Evolutionary conservation across 2,797 vertebrate genomes (phyloP).

Genomic region (Clarias fuscus): DNA sequence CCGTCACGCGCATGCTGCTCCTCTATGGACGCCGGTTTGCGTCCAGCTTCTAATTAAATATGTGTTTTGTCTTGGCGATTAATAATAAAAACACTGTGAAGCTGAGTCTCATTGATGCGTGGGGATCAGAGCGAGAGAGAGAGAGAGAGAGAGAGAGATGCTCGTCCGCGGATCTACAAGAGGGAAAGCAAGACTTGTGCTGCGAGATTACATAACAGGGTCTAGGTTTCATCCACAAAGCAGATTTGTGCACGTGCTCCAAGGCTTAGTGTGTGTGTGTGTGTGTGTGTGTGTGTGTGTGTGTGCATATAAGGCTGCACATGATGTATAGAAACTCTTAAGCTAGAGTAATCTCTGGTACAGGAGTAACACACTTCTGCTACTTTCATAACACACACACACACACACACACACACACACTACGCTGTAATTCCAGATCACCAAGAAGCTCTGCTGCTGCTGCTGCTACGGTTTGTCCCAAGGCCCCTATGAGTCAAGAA

Average conservation of each 20-base stretch:
- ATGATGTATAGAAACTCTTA: background rate
- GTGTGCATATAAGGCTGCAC: background rate
- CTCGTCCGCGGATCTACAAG: background rate
- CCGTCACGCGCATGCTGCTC: constrained; percentile 9
- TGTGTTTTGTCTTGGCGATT: background rate
- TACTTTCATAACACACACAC: too few relatives aligned
- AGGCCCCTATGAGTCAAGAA: background rate
- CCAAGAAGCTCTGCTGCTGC: background rate
- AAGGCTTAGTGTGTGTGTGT: background rate
- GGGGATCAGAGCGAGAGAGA: background rate
- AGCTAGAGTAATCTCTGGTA: background rate
- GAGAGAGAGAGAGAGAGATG: background rate
- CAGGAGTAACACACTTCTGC: too few relatives aligned
- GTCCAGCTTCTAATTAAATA: background rate
- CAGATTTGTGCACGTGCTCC: background rate
- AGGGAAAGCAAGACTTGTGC: background rate
- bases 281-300: background rate
- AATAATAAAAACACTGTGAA: background rate
- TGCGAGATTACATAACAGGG: background rate
- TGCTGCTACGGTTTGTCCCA: too few relatives aligned
- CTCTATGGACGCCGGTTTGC: background rate
- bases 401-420: too few relatives aligned
- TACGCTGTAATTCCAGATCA: background rate
- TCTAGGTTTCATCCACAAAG: background rate
- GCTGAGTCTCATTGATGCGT: background rate